These are phyloP conservation scores for Drosophila picticornis DNA, from an alignment of 2,888 invertebrate species.

Conservation along the genomic window DNA sequence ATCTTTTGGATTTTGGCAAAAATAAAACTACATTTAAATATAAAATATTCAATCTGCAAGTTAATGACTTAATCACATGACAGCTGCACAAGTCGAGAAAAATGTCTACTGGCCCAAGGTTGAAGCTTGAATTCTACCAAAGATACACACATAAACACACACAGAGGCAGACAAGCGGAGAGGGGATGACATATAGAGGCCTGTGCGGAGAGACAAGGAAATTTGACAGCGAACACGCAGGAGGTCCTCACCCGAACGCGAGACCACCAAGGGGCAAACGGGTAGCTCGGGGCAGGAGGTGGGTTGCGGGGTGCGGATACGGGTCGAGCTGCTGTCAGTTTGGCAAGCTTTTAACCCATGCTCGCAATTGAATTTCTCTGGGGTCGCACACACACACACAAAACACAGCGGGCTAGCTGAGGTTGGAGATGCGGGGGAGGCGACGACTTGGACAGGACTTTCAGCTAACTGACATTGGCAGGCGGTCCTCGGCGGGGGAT, in stretches of 20 bases:
- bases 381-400: constrained; percentile 12
- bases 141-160: constrained; percentile 12
- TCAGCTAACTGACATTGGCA: constrained; percentile 71
- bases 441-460: constrained; percentile 45
- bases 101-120: constrained; percentile 9
- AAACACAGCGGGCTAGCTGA: constrained; percentile 19
- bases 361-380: constrained; percentile 61
- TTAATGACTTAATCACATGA: constrained; percentile 52
- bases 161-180: not conserved
- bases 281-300: not conserved
- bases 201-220: constrained; percentile 52
- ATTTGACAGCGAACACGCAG: constrained; percentile 58
- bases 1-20: not conserved
- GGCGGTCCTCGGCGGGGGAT: constrained; percentile 57
- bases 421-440: not conserved
- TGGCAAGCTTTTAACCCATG: constrained; percentile 72
- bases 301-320: constrained; percentile 21
- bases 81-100: constrained; percentile 29
- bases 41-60: constrained; percentile 20
- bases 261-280: constrained; percentile 27
- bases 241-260: constrained; percentile 55
- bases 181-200: constrained; percentile 31
- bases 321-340: constrained; percentile 69
- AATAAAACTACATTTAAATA: constrained; percentile 15
- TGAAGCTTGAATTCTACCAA: constrained; percentile 12